Evolutionary conservation across 1,140 invertebrate genomes (phyloP).

Genomic region (Aphelenchoides fujianensis): DNA sequence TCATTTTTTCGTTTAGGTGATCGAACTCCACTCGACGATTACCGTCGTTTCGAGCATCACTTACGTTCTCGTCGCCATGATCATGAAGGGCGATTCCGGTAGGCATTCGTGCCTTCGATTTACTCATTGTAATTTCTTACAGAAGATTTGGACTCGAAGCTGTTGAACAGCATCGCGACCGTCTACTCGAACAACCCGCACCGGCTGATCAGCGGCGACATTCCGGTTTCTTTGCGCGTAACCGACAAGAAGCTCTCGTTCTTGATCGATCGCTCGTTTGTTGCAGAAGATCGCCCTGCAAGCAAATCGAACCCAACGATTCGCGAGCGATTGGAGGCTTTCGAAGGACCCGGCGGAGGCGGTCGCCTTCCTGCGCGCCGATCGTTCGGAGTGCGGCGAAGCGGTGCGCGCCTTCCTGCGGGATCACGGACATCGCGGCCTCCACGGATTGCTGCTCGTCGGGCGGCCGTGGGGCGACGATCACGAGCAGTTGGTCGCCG

Average conservation of each 20-base stretch:
- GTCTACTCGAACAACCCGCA: constrained; percentile 34
- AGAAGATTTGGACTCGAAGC: constrained; percentile 35
- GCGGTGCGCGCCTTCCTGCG: constrained; percentile 69
- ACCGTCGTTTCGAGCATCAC: constrained; percentile 31
- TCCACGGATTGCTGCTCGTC: constrained; percentile 69
- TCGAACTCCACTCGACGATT: not conserved
- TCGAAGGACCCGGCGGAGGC: constrained; percentile 20
- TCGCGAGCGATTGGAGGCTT: constrained; percentile 22
- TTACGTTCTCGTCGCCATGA: constrained; percentile 37
- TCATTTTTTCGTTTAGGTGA: not conserved
- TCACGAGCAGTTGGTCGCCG: not conserved
- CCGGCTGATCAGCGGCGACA: constrained; percentile 29
- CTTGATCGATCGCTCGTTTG: not conserved
- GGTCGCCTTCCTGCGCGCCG: constrained; percentile 6
- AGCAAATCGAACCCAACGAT: too few relatives aligned
- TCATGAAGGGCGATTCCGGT: constrained; percentile 26
- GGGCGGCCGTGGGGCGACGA: constrained; percentile 27
- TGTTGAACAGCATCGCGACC: constrained; percentile 25
- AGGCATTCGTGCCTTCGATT: not conserved
- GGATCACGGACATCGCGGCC: constrained; percentile 73
- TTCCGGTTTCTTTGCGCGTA: constrained; percentile 28
- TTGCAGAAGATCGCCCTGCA: constrained; percentile 15
- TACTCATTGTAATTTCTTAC: not conserved
- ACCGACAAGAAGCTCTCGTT: too few relatives aligned
- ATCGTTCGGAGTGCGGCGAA: constrained; percentile 60